Conservation (phyloP, 1,140 invertebrate genomes). For the Epicauta chinensis region DNA sequence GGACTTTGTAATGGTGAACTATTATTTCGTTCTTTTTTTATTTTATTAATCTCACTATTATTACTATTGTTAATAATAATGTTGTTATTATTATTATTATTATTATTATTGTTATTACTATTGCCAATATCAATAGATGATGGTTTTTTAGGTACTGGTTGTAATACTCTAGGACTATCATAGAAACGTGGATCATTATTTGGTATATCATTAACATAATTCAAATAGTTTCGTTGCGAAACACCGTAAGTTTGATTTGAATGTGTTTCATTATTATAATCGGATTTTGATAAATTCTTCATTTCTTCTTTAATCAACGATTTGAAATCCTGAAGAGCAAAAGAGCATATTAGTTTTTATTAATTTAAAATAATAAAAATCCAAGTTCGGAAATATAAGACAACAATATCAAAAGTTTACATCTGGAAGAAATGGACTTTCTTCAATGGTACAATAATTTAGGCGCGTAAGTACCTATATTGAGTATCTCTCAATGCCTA, state of each 20-base stretch:
- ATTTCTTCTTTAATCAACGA: conserved; percentile 28
- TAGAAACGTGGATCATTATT: conserved; percentile 46
- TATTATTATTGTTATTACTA: conserved; percentile 9
- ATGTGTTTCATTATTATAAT: conserved; percentile 14
- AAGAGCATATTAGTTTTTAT: too few species aligned
- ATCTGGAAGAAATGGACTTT: too few species aligned
- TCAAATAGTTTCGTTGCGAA: conserved; percentile 31
- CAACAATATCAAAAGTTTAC: too few species aligned
- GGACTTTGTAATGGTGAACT: conserved; percentile 48
- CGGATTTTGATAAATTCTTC: conserved; percentile 19
- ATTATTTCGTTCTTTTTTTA: conserved; percentile 31
- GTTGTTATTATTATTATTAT: background rate
- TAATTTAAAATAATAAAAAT: too few species aligned
- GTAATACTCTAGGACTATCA: conserved; percentile 47
- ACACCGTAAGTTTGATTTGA: conserved; percentile 30
- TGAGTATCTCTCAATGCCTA: too few species aligned
- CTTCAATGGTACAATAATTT: too few species aligned
- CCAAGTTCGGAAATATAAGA: too few species aligned
- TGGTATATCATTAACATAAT: conserved; percentile 30
- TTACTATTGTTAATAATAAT: conserved; percentile 6
- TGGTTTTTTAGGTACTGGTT: conserved; percentile 3
- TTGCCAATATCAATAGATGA: background rate
- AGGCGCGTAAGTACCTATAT: too few species aligned
- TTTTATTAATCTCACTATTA: background rate
- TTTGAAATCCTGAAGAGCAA: conserved; percentile 29